Percentiles rank a stretch among this genome's conserved stretches.
Evolutionary conservation across 2,888 invertebrate genomes (phyloP).

Genomic region (Troides aeacus): DNA sequence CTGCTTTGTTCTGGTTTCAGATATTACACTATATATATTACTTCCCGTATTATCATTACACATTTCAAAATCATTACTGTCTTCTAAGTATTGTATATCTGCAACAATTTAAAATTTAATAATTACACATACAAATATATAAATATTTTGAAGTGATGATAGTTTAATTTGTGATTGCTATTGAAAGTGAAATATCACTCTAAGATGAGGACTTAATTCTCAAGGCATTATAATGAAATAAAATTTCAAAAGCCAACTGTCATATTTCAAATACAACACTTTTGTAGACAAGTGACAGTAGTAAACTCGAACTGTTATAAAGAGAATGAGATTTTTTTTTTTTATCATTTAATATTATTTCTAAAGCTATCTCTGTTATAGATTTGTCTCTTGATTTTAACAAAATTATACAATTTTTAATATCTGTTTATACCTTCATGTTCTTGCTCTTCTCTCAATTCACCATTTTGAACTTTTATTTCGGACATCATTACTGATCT

Average conservation of each 20-base stretch:
- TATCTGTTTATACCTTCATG: conserved; percentile 23
- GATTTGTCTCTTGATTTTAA: background rate
- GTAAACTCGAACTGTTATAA: background rate
- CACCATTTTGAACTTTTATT: conserved; percentile 19
- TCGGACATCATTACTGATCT: background rate
- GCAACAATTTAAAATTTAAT: conserved; percentile 21
- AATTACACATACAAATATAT: too few species aligned
- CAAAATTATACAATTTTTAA: background rate
- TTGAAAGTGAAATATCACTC: too few species aligned
- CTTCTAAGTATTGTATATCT: conserved; percentile 34
- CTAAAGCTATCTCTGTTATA: background rate
- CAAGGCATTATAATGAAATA: too few species aligned
- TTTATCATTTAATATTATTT: background rate
- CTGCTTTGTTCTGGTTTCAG: conserved; percentile 1
- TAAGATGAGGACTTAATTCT: too few species aligned
- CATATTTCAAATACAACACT: too few species aligned
- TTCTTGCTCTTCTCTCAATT: conserved; percentile 22
- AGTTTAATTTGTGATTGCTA: too few species aligned
- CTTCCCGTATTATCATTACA: background rate
- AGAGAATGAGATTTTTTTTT: background rate
- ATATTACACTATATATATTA: conserved; percentile 3
- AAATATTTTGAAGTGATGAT: too few species aligned
- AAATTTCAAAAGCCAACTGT: too few species aligned
- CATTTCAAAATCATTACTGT: conserved; percentile 22
- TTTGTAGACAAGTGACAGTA: too few species aligned